A percentile compares a stretch with the other conserved stretches of the same genome.
phyloP scores from a whole-genome alignment of 2,113 vertebrate species.

The Cyrtonyx montezumae region DNA sequence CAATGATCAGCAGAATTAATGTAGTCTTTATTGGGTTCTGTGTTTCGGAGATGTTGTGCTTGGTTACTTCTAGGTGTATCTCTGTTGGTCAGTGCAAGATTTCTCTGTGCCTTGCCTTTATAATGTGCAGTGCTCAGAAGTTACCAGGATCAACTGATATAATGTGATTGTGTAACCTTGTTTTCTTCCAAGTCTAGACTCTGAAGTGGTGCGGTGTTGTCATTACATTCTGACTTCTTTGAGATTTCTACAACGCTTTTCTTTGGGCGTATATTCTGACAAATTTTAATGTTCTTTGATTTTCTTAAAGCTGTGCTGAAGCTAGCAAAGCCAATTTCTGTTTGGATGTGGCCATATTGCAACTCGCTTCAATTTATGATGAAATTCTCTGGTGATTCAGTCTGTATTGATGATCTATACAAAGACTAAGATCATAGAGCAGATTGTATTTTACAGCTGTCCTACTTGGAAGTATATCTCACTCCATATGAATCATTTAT shows the following conservation, averaged over 20 bases:
- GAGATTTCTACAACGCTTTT: background rate
- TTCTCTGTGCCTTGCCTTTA: background rate
- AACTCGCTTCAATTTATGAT: background rate
- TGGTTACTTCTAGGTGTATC: background rate
- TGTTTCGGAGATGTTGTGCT: background rate
- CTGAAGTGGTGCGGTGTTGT: background rate
- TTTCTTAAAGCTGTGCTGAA: background rate
- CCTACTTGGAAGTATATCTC: slow-evolving; percentile 10
- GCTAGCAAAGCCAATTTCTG: background rate
- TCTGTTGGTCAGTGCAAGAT: background rate
- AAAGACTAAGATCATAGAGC: background rate
- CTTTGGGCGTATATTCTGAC: background rate
- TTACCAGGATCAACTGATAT: background rate
- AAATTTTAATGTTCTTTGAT: background rate
- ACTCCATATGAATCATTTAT: background rate
- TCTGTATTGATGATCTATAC: background rate
- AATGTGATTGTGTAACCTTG: background rate
- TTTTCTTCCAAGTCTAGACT: background rate
- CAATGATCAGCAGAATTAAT: background rate
- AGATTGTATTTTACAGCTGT: slow-evolving; percentile 10
- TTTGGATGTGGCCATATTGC: background rate
- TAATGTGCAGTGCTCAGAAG: background rate
- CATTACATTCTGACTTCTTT: background rate
- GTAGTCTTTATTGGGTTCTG: background rate
- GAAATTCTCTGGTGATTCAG: background rate